These are phyloP conservation scores for Cladopsammia gracilis DNA, from an alignment of 64 coral and sea anemone species.

Conservation along the genomic window DNA sequence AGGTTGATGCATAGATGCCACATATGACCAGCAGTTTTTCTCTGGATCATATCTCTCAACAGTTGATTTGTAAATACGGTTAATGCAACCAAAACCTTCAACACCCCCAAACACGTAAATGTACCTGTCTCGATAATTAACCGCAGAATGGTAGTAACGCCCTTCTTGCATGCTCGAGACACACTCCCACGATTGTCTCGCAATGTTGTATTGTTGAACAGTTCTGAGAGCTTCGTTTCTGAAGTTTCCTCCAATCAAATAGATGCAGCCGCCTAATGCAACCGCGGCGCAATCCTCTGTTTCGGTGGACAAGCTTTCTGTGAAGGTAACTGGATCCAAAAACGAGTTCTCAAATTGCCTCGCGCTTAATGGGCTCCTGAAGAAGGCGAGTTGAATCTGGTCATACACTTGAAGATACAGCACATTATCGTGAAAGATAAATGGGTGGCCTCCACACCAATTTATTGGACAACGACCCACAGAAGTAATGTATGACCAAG, in stretches of 20 bases:
- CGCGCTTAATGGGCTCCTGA: constrained; percentile 18
- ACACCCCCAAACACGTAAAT: constrained; percentile 30
- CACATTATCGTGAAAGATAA: constrained; percentile 5
- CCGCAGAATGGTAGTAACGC: constrained; percentile 20
- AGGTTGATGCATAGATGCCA: constrained; percentile 40
- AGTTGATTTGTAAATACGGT: constrained; percentile 5
- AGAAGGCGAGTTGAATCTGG: constrained; percentile 23
- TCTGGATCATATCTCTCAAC: constrained; percentile 32
- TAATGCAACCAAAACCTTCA: background rate
- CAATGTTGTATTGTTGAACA: constrained; percentile 8
- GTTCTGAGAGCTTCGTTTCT: constrained; percentile 12
- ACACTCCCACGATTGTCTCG: constrained; percentile 12
- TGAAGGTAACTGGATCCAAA: constrained; percentile 7
- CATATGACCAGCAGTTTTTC: constrained; percentile 32
- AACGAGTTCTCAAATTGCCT: background rate
- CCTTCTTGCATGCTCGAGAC: constrained; percentile 15
- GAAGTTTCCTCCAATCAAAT: constrained; percentile 36
- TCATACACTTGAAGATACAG: constrained; percentile 25
- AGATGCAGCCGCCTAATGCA: constrained; percentile 4
- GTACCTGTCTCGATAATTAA: constrained; percentile 28
- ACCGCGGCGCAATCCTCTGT: constrained; percentile 38
- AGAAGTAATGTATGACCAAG: constrained; percentile 30
- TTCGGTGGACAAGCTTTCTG: background rate
- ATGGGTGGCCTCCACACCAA: constrained; percentile 6
- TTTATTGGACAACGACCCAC: background rate